Conservation (phyloP, 1,140 invertebrate species). For the Tetramorium parvispinum region DNA sequence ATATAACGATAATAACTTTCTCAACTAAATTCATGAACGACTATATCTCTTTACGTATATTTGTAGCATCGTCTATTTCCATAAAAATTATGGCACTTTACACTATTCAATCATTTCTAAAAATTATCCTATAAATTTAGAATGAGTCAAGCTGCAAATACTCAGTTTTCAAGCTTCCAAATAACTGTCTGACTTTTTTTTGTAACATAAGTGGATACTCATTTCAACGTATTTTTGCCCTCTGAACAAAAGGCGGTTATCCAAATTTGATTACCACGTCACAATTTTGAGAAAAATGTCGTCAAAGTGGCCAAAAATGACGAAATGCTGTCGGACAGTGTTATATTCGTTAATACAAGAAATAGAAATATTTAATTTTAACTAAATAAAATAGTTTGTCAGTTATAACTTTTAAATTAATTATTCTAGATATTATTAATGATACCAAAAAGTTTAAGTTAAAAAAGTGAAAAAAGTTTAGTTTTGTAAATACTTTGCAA, state of each 20-base stretch:
- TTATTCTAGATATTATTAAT: background rate
- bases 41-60: background rate
- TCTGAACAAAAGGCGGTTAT: too few species aligned
- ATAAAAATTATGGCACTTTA: background rate
- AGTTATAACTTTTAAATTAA: background rate
- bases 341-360: background rate
- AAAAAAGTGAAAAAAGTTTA: background rate
- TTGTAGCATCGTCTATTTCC: background rate
- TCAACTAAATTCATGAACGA: constrained; percentile 26
- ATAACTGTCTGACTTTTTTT: too few species aligned
- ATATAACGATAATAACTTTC: constrained; percentile 21
- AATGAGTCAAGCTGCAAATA: background rate
- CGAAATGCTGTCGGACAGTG: too few species aligned
- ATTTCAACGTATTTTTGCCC: too few species aligned
- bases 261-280: too few species aligned
- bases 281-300: too few species aligned
- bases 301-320: too few species aligned
- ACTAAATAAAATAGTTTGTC: background rate
- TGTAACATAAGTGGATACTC: too few species aligned
- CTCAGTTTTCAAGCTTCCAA: background rate
- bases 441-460: background rate
- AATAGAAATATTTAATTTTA: background rate
- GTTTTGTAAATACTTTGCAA: background rate
- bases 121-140: background rate
- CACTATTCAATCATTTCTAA: background rate